A percentile compares a stretch with the other conserved stretches of the same genome.
Conservation (phyloP, 1,140 invertebrate genomes). For the Ridgeia piscesae region DNA sequence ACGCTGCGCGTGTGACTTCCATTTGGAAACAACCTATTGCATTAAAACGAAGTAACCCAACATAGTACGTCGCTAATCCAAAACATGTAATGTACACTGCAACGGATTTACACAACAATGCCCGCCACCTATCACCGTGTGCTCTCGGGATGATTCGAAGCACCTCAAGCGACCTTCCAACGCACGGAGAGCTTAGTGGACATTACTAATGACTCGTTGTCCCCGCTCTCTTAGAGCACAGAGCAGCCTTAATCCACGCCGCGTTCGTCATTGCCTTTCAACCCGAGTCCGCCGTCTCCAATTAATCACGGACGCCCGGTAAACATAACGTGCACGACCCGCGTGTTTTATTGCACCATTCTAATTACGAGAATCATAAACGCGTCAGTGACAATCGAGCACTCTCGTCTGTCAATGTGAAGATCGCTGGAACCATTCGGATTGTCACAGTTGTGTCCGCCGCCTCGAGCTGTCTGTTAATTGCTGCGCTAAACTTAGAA, state of each 20-base stretch:
- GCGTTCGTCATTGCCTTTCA: not conserved
- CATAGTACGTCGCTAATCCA: not conserved
- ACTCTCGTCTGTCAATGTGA: not conserved
- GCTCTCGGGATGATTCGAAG: not conserved
- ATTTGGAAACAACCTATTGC: slow-evolving; percentile 6
- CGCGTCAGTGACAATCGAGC: not conserved
- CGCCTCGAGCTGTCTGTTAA: not conserved
- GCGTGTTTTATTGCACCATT: not conserved
- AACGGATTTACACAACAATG: not conserved
- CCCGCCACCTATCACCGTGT: not conserved
- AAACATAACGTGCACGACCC: not conserved
- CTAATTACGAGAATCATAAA: not conserved
- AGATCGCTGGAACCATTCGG: not conserved
- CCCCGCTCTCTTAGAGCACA: too few relatives aligned
- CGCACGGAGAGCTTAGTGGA: not conserved
- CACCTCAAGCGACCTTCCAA: not conserved
- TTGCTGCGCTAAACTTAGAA: not conserved
- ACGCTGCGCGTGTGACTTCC: not conserved
- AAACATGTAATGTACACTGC: not conserved
- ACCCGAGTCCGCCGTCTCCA: not conserved
- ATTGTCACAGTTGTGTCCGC: not conserved
- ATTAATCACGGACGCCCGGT: not conserved
- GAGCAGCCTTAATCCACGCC: too few relatives aligned
- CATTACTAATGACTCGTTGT: not conserved
- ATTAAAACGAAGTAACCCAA: not conserved